Base-by-base conservation (phyloP, 2,888 invertebrate genomes). In the Nomada fabriciana region DNA sequence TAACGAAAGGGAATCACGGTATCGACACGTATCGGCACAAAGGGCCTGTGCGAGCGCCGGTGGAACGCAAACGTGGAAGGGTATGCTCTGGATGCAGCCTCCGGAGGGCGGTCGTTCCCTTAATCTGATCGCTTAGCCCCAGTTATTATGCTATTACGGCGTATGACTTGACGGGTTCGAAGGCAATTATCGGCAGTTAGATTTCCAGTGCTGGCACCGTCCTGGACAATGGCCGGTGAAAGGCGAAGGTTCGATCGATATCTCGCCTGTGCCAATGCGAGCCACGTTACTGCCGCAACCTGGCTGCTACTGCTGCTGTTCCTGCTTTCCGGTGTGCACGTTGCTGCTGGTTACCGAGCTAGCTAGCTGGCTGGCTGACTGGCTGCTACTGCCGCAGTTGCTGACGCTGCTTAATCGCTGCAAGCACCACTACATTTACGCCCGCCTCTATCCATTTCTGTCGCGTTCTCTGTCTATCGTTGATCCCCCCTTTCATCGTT, bases 191-290 rank as follows among this genome's bases (percentile, higher is more conserved):
- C 91, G 89, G 89, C 87, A 88, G 91, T 91, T 88, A 88, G 89
- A 91, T 92, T 91, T 91, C 87, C 86, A 88, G 82, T 79, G 83
- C 86, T 82, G 82, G 85, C 82, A 84, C 78, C 69, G 61, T 47
- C 68, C 75, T 89, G 91, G 91, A 92, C 92, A 92, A 92, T 91
- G 92, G 90, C 84, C 90, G 89, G 91, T 91, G 92, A 92, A 92
- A 92, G 92, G 92, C 91, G 89, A 89, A 85, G 88, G 88, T 86
- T 85, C 89, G 89, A 91, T 91, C 88, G 89, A 90, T 90, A 90
- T 90, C 91, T 89, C 86, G 87, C 80, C 80, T 84, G 68, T 73
- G 81, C 74, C 88, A 76, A 84, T 88, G 80, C 78, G 82, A 85
- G 87, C 82, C 78, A 88, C 89, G 87, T 88, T 87, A 86, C 85